Evolutionary conservation across 2,888 invertebrate genomes (phyloP).

Genomic region (Belgica antarctica): DNA sequence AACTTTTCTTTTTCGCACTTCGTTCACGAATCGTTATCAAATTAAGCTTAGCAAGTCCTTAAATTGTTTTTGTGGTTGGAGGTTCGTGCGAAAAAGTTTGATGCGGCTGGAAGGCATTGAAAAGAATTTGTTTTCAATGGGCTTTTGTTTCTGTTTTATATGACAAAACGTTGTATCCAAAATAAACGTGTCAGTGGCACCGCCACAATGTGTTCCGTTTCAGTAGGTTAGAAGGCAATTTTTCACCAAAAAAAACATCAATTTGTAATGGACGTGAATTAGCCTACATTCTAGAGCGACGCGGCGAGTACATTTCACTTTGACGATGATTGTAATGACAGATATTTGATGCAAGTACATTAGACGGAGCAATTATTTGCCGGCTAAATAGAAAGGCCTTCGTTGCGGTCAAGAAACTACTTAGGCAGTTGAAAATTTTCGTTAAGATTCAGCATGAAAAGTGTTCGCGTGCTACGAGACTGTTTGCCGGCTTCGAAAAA

Average conservation of each 20-base stretch:
- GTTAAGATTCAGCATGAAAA: neutral
- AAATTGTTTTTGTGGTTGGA: too few relatives aligned
- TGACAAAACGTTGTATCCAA: neutral
- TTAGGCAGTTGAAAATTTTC: too few relatives aligned
- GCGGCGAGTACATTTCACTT: conserved; percentile 61
- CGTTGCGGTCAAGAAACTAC: neutral
- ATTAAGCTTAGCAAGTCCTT: too few relatives aligned
- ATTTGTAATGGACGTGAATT: neutral
- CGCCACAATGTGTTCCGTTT: neutral
- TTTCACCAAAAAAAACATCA: too few relatives aligned
- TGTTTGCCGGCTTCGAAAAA: neutral
- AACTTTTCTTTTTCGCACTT: too few relatives aligned
- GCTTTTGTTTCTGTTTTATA: neutral
- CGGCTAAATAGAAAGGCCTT: too few relatives aligned
- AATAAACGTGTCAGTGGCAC: neutral
- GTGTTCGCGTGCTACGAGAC: neutral
- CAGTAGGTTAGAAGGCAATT: neutral
- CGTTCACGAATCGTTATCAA: too few relatives aligned
- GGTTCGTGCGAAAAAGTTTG: neutral
- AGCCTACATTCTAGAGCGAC: conserved; percentile 56
- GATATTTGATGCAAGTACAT: too few relatives aligned
- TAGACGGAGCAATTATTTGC: too few relatives aligned
- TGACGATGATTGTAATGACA: too few relatives aligned
- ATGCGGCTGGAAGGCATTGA: too few relatives aligned
- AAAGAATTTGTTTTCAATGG: too few relatives aligned